Evolutionary conservation across 92 coral and sea anemone genomes (phyloP), one percentile per base, ranked within the genome.

Genomic region (Epizoanthus fatuus): DNA sequence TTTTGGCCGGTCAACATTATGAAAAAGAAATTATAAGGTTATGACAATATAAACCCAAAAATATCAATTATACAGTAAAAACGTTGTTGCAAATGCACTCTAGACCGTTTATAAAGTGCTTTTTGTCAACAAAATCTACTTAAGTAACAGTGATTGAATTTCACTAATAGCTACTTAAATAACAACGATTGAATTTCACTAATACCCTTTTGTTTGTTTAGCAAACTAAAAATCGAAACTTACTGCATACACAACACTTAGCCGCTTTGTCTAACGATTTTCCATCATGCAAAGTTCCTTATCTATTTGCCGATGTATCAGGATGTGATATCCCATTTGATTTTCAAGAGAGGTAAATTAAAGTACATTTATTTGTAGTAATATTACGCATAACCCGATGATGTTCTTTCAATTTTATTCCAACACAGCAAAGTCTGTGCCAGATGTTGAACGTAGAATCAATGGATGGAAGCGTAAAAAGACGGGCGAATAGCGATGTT

Each of bases 361-460:
- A 67, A 67, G 52, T 67, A 67, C 73, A 67, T 17, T 10, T 13
- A 14, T 49, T 47, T 72, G 77, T 22, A 72, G 55, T 40, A 69
- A 47, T 40, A 39, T 16, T 69, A 44, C n/a, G 37, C 76, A 71
- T 49, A 71, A 71, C 14, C 74, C 22, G 42, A 72, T 70, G 63
- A 52, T 72, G 78, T 71, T 71, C 57, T 71, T 71, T 49, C 78
- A 72, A 51, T 72, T 72, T 72, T 72, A 72, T 72, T 72, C 62
- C 78, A 72, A 17, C 78, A 51, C 78, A 72, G 75, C 74, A 42
- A 69, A 42, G 47, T 62, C 22, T 69, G 53, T 40, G 74, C 53
- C 22, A 72, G 77, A 72, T 72, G 77, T 49, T 72, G 77, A 72
- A 72, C 62, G 13, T 72, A 72, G 77, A 72, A 72, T 72, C 77